Base-by-base conservation (phyloP, 2,888 invertebrate species). In the Pollenia griseotomentosa region DNA sequence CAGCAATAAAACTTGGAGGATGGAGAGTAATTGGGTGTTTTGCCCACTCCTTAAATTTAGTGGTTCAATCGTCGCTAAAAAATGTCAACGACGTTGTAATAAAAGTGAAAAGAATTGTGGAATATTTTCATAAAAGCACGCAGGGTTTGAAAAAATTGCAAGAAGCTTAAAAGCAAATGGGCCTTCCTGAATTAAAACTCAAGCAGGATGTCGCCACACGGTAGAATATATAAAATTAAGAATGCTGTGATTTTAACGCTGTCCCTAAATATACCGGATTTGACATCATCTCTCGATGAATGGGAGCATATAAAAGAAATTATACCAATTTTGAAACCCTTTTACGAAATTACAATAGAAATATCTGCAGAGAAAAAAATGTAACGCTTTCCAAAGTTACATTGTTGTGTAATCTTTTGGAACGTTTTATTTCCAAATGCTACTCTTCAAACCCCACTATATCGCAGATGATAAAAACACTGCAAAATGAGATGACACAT, bases 21-120 rank as follows among this genome's bases (percentile, higher is more conserved):
- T 81, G 75, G 74, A 44, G 74, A 2, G 57, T 59, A 48, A 66
- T 61, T 33, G 65, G 65, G 12, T 84, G 84, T 16, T 84, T 84
- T 48, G 84, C 79, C 2, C 77, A 81, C 33, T 46, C 55, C 6
- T 19, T 19, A 19, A 19, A 19, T 19, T 19, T 19, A 19, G 19
- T 19, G 19, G 19, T 19, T 1, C 19, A 19, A 19, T 1, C 2
- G 1, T 19, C 19, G 19, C 19, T 19, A 19, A 19, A 19, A 19
- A 19, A 19, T 19, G 19, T 19, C 19, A 19, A 19, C 19, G 19
- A 2, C 2, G 19, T 19, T 19, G 19, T 19, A 2, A 19, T 19
- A 19, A 19, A 19, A 19, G 19, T 19, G 1, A 19, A 19, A 19
- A 19, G 19, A 19, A 19, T 1, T 19, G 19, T 19, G 19, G 19